Evolutionary conservation across 2,888 invertebrate genomes (phyloP).

Genomic region (Pherbina coryleti): DNA sequence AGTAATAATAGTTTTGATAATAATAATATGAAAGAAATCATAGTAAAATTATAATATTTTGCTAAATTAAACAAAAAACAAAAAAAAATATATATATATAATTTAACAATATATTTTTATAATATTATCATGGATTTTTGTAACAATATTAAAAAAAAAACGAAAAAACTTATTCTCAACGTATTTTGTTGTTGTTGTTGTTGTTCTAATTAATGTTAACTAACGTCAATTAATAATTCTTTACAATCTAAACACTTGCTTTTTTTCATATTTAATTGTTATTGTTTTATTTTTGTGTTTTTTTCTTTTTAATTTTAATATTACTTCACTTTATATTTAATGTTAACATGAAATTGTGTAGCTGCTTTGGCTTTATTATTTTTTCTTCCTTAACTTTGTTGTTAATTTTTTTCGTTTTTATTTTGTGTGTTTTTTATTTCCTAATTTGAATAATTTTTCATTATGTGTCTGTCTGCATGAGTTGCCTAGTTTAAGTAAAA

Average conservation of each 20-base stretch:
- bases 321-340: constrained; percentile 61
- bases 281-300: constrained; percentile 54
- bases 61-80: constrained; percentile 38
- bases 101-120: constrained; percentile 12
- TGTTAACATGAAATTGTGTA: constrained; percentile 69
- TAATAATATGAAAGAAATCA: background rate
- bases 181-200: background rate
- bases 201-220: constrained; percentile 24
- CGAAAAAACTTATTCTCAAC: background rate
- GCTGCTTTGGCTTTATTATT: constrained; percentile 51
- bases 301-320: constrained; percentile 45
- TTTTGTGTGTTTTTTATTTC: background rate
- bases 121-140: constrained; percentile 14
- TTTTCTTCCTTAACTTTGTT: constrained; percentile 26
- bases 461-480: constrained; percentile 10
- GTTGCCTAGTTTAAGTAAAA: constrained; percentile 32
- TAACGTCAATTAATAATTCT: constrained; percentile 32
- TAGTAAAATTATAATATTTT: constrained; percentile 33
- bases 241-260: constrained; percentile 37
- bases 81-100: constrained; percentile 38
- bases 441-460: background rate
- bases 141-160: background rate
- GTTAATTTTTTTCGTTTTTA: constrained; percentile 38
- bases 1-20: constrained; percentile 34
- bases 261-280: constrained; percentile 25